A percentile compares a stretch with the other conserved stretches of the same genome.
These are phyloP conservation scores for Drosophila parvula DNA, from an alignment of 1,140 invertebrate genomes.

Conservation along the genomic window DNA sequence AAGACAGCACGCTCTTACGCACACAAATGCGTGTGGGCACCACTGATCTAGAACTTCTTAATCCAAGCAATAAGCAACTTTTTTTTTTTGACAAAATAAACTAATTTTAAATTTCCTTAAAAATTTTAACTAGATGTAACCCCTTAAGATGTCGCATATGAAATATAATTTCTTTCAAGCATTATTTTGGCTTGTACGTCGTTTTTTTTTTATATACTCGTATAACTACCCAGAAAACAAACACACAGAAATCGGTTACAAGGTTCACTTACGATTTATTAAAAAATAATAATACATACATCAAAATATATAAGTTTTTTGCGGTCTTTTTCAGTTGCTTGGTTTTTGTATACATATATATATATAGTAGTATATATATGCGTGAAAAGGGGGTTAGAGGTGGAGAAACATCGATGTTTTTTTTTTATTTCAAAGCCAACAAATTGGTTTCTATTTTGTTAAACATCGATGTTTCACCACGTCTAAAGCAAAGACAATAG, in stretches of 20 bases:
- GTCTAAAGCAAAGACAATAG: no score
- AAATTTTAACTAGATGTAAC: no score
- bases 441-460: no score
- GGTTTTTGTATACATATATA: not conserved
- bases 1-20: no score
- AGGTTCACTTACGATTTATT: slow-evolving; percentile 65
- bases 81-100: no score
- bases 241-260: slow-evolving; percentile 26
- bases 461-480: no score
- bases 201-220: no score
- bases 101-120: no score
- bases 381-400: not conserved
- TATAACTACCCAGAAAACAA: slow-evolving; percentile 3
- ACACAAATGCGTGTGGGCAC: no score
- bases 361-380: slow-evolving; percentile 1
- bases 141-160: not conserved
- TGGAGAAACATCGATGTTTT: not conserved
- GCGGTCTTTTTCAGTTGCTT: slow-evolving; percentile 26
- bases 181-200: not conserved
- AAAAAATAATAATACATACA: slow-evolving; percentile 73
- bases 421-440: no score
- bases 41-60: no score
- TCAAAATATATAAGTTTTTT: slow-evolving; percentile 66
- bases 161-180: slow-evolving; percentile 3
- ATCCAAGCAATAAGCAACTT: no score